Base-by-base conservation (phyloP, 2,888 invertebrate genomes). In the Colletes collaris region DNA sequence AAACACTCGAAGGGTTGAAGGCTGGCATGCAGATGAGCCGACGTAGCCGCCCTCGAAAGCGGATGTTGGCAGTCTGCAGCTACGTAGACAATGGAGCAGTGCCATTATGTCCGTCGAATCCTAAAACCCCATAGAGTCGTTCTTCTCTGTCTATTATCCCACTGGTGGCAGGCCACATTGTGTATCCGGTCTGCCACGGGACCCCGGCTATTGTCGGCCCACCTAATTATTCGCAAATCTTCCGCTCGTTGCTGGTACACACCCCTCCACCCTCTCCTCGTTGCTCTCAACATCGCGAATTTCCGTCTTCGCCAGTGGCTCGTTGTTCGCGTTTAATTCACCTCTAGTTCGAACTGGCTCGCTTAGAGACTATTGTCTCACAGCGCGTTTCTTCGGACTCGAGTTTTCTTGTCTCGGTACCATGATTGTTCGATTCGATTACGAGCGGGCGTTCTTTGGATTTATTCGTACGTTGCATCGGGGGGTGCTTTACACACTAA, bases 211-310 rank as follows among this genome's bases (percentile, higher is more conserved):
- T 90, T 89, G 90, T 90, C 86, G 88, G 84, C 82, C 87, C 89
- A 87, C 88, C 89, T 90, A 90, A 90, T 90, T 90, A 90, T 88
- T 90, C 90, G 89, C 89, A 87, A 90, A 90, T 90, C 90, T 89
- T 88, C 87, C 87, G 86, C 82, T 84, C 80, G 79, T 87, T 86
- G 81, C 74, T 76, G 72, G 72, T 85, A 76, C 59, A 68, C 72
- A 72, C 55, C 37, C 69, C 46, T 60, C 69, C 60, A 13, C 49
- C 67, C 69, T 35, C 35, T 46, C 64, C 5, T 67, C 67, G 70
- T 56, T 59, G 59, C 60, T 55, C 63, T 69, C 68, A 27, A 64
- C 72, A 72, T 75, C 70, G 79, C 80, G 72, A 79, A 83, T 83
- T 85, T 83, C 73, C 74, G 71, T 76, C 76, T 77, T 68, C 44